These are phyloP conservation scores for Cydia pomonella DNA, from an alignment of 1,140 invertebrate genomes.

Conservation along the genomic window DNA sequence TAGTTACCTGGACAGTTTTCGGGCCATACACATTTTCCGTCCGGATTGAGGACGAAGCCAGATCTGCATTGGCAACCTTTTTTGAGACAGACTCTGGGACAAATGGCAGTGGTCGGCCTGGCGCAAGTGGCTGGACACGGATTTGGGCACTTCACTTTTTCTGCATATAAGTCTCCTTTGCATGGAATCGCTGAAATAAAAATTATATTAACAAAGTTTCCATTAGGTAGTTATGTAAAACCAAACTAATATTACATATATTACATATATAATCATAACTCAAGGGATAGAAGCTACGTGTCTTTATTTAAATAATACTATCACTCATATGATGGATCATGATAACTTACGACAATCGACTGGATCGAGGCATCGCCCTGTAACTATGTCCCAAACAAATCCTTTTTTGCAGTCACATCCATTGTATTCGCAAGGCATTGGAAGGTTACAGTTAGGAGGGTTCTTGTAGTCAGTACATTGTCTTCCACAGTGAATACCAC, in stretches of 20 bases:
- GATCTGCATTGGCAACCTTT: constrained; percentile 14
- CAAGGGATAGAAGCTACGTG: too few relatives aligned
- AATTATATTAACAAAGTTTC: not conserved
- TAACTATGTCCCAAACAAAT: constrained; percentile 48
- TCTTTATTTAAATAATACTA: not conserved
- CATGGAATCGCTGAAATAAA: not conserved
- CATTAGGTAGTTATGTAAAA: not conserved
- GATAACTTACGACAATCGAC: constrained; percentile 51
- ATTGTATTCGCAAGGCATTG: constrained; percentile 45
- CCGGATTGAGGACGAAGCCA: not conserved
- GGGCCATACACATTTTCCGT: constrained; percentile 23
- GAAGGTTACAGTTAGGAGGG: constrained; percentile 44
- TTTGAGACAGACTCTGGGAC: not conserved
- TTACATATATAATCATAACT: too few relatives aligned
- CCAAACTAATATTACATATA: not conserved
- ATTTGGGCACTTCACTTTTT: constrained; percentile 9
- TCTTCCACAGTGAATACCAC: constrained; percentile 55
- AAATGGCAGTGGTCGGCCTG: constrained; percentile 8
- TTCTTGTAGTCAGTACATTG: constrained; percentile 52
- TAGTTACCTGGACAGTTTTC: constrained; percentile 4
- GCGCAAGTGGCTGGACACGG: constrained; percentile 17
- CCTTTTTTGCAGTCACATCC: constrained; percentile 52
- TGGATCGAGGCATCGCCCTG: constrained; percentile 45
- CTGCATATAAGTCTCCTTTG: not conserved
- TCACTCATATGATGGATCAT: not conserved